phyloP scores from a whole-genome alignment of 2,113 vertebrate species.

The Colistium nudipinnis region DNA sequence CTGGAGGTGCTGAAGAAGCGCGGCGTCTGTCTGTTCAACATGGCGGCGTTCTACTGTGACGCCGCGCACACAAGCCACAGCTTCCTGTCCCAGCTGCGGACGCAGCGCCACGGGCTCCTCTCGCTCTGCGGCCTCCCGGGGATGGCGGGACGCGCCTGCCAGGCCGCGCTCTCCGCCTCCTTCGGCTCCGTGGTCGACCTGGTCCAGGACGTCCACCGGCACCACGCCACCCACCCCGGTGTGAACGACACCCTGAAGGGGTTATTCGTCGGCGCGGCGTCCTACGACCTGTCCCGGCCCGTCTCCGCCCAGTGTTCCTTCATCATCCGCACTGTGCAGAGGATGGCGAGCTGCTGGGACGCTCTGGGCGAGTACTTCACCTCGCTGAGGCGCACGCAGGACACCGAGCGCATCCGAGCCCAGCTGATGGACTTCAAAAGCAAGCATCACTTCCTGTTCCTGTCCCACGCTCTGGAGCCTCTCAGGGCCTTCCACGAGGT shows the following conservation, averaged over 20 bases:
- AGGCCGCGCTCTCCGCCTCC: conserved; percentile 49
- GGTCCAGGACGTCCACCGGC: conserved; percentile 59
- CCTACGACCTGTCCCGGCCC: neutral
- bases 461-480: conserved; percentile 69
- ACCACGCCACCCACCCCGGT: conserved; percentile 40
- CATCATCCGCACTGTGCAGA: conserved; percentile 54
- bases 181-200: conserved; percentile 59
- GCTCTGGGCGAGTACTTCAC: conserved; percentile 66
- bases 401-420: neutral
- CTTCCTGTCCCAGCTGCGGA: conserved; percentile 48
- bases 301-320: conserved; percentile 39
- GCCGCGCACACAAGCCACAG: conserved; percentile 14
- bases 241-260: conserved; percentile 38
- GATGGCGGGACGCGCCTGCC: conserved; percentile 60
- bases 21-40: conserved; percentile 55
- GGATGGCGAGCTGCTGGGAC: conserved; percentile 64
- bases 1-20: conserved; percentile 41
- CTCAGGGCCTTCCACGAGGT: conserved; percentile 62
- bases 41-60: conserved; percentile 67
- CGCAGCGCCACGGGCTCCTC: conserved; percentile 49
- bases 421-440: conserved; percentile 52
- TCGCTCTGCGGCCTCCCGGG: conserved; percentile 66
- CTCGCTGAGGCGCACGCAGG: neutral
- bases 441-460: conserved; percentile 68
- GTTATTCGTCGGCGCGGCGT: conserved; percentile 34